Conservation (phyloP, 1,140 invertebrate genomes). For the Drosophila murphyi region DNA sequence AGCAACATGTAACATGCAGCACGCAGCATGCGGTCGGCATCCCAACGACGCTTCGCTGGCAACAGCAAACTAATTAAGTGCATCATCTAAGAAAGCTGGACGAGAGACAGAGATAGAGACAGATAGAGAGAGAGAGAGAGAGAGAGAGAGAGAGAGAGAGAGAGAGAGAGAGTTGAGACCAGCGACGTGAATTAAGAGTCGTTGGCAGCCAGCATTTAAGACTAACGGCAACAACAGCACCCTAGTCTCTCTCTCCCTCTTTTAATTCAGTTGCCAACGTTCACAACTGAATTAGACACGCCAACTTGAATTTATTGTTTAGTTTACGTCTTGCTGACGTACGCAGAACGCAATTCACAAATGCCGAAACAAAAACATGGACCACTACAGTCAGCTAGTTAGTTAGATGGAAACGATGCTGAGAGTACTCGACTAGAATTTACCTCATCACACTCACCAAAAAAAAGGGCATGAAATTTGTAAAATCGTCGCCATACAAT, state of each 20-base stretch:
- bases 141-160: neutral
- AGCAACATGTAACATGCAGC: neutral
- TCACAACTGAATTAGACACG: slow-evolving; percentile 3
- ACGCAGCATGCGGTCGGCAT: slow-evolving; percentile 45
- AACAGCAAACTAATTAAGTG: slow-evolving; percentile 72
- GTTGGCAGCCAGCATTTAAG: neutral
- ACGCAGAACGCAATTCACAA: neutral
- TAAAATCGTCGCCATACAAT: too few species aligned
- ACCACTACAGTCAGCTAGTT: neutral
- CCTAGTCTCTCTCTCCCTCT: neutral
- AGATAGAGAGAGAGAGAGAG: neutral
- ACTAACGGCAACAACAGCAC: too few species aligned
- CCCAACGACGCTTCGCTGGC: slow-evolving; percentile 23
- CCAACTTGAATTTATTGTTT: slow-evolving; percentile 1
- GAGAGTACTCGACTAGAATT: too few species aligned
- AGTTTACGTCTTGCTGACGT: neutral
- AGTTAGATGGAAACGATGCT: neutral
- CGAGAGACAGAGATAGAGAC: neutral
- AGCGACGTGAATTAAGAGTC: neutral
- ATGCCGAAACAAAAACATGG: neutral
- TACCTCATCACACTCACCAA: too few species aligned
- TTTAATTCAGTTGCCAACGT: slow-evolving; percentile 2
- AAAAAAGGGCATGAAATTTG: too few species aligned
- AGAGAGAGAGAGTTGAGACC: neutral
- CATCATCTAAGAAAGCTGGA: slow-evolving; percentile 59